Conservation (phyloP, 2,113 vertebrate genomes). For the sheep (Ovis aries) region ARS-UI_Ramb_v3.0 NC_056068.1:48355501-48356000, state of each 20-base stretch:
- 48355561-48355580: neutral
- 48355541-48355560: neutral
- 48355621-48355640: neutral
- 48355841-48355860: neutral
- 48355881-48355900: neutral
- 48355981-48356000: neutral
- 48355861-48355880: neutral
- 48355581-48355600: neutral
- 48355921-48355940: neutral
- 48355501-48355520: neutral
- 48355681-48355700: neutral
- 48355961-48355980: neutral
- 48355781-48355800: neutral
- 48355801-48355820: neutral
- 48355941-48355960: neutral
- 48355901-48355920: neutral
- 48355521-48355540: neutral
- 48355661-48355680: neutral
- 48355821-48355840: neutral
- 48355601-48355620: neutral
- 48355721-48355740: neutral
- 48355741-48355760: neutral
- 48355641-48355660: neutral
- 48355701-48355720: neutral
- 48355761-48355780: neutral